phyloP scores from a whole-genome alignment of 2,113 vertebrate species.

The Pontoporia blainvillei region DNA sequence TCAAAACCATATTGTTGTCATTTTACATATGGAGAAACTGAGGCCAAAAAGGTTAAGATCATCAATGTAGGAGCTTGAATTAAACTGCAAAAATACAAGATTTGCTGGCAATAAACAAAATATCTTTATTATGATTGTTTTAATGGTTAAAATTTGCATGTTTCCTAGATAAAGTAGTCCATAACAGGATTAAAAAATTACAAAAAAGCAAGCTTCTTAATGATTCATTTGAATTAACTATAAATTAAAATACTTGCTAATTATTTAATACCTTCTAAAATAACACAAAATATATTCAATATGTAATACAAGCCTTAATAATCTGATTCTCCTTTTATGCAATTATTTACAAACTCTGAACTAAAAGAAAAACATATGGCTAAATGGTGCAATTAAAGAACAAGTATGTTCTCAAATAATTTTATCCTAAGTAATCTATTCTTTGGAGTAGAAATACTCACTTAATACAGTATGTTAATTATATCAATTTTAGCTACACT shows the following conservation, averaged over 20 bases:
- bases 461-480: slow-evolving; percentile 8
- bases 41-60: neutral
- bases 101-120: slow-evolving; percentile 55
- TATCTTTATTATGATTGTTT: slow-evolving; percentile 61
- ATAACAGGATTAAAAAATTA: slow-evolving; percentile 64
- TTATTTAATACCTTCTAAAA: slow-evolving; percentile 60
- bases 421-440: slow-evolving; percentile 28
- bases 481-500: slow-evolving; percentile 46
- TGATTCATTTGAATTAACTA: slow-evolving; percentile 56
- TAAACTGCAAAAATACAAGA: slow-evolving; percentile 65
- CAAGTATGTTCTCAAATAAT: slow-evolving; percentile 31
- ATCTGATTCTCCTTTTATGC: slow-evolving; percentile 40
- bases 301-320: slow-evolving; percentile 58
- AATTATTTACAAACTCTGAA: slow-evolving; percentile 58
- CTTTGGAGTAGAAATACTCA: slow-evolving; percentile 40
- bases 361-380: slow-evolving; percentile 28
- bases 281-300: slow-evolving; percentile 69
- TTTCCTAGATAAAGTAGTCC: slow-evolving; percentile 60
- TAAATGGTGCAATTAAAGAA: slow-evolving; percentile 36
- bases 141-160: slow-evolving; percentile 66
- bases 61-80: slow-evolving; percentile 18
- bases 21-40: slow-evolving; percentile 8
- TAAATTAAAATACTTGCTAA: slow-evolving; percentile 62
- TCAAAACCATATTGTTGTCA: neutral
- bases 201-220: slow-evolving; percentile 52